Conservation (phyloP, 2,113 vertebrate species). For the Caracal caracal region DNA sequence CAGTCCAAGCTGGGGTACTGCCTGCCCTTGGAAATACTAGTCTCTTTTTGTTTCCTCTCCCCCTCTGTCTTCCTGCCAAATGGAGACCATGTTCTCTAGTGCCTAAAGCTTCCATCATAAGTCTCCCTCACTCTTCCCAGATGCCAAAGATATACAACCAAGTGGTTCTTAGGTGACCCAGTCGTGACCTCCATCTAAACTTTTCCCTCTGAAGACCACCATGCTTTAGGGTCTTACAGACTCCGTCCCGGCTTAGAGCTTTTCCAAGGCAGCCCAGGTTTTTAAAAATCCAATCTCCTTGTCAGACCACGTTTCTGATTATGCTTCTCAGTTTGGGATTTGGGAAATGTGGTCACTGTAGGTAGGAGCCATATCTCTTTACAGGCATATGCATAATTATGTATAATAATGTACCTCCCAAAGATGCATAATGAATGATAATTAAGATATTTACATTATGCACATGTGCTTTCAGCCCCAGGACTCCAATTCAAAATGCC, state of each 20-base stretch:
- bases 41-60: background rate
- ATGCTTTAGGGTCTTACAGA: background rate
- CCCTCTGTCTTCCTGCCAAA: background rate
- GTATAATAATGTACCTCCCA: constrained; percentile 54
- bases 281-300: constrained; percentile 33
- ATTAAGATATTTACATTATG: constrained; percentile 70
- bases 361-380: constrained; percentile 37
- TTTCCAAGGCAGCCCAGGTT: constrained; percentile 20
- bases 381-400: constrained; percentile 62
- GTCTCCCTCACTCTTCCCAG: background rate
- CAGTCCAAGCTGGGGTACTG: background rate
- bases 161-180: background rate
- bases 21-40: background rate
- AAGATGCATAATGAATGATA: constrained; percentile 66
- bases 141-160: background rate
- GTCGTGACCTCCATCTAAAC: background rate
- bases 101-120: background rate
- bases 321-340: constrained; percentile 15
- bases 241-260: background rate
- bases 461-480: constrained; percentile 45
- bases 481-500: constrained; percentile 61
- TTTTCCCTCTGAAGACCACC: background rate
- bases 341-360: constrained; percentile 51
- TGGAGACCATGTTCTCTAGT: background rate
- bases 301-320: background rate